Percentiles rank a stretch among this genome's conserved stretches.
phyloP scores from a whole-genome alignment of 1,140 invertebrate species.

The Ceratitis capitata region DNA sequence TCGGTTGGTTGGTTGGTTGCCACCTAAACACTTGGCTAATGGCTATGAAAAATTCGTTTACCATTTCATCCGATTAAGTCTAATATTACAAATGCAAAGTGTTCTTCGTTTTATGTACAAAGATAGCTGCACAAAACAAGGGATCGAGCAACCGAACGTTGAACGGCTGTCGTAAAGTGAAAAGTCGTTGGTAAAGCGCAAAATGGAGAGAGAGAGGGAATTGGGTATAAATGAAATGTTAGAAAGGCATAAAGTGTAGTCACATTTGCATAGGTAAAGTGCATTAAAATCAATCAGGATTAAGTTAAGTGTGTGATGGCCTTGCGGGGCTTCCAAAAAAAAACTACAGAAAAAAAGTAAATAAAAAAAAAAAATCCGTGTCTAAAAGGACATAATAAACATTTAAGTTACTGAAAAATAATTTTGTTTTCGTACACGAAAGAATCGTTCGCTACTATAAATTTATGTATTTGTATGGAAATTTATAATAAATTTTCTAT shows the following conservation, averaged over 20 bases:
- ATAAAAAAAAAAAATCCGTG: too few relatives aligned
- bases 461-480: too few relatives aligned
- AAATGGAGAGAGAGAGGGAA: not conserved
- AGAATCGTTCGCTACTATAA: too few relatives aligned
- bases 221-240: not conserved
- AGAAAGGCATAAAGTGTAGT: conserved; percentile 6
- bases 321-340: conserved; percentile 17
- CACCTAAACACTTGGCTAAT: not conserved
- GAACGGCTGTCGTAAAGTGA: too few relatives aligned
- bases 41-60: conserved; percentile 35
- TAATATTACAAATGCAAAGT: conserved; percentile 18
- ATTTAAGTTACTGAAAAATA: too few relatives aligned
- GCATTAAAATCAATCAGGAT: conserved; percentile 37
- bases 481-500: too few relatives aligned
- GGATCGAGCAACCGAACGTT: not conserved
- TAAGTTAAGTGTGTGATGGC: conserved; percentile 35
- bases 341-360: too few relatives aligned
- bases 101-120: not conserved
- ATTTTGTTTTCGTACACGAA: too few relatives aligned
- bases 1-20: too few relatives aligned
- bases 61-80: conserved; percentile 35
- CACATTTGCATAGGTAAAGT: conserved; percentile 34
- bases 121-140: not conserved
- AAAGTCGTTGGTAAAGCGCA: not conserved
- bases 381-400: too few relatives aligned